Evolutionary conservation across 2,113 vertebrate genomes (phyloP), one percentile per base, ranked within the genome.

Genomic region (Fukomys damarensis): DNA sequence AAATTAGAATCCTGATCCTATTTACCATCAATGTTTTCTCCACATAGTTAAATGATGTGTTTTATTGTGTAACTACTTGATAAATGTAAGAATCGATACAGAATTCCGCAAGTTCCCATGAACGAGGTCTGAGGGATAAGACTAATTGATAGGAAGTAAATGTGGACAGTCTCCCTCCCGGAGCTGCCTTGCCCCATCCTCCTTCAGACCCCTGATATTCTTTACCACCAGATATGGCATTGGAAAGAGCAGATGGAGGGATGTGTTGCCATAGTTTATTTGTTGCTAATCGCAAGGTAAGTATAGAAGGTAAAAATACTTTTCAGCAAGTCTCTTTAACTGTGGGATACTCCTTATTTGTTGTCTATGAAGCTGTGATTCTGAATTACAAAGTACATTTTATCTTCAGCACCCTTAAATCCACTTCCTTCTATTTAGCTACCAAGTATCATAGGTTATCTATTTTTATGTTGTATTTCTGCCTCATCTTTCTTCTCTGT

Each of bases 221-320:
- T 96, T 94, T 95, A 80, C 72, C n/a, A 77, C 74, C 89, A 97
- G 89, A 81, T 77, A 49, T 81, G 38, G 93, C 83, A 77, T 5
- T 83, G 86, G 74, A 84, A 95, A 95, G 63, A 96, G 54, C 83
- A 87, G 65, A 65, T 70, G 61, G 93, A 96, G 49, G 81, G 38
- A 43, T 84, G 79, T 80, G 49, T 89, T 94, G 35, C 49, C 94
- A 65, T 96, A 89, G 82, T 95, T 94, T 96, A 65, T 93, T 96
- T 96, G 59, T 94, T 97, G 43, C 80, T 95, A 38, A 93, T 56
- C 91, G 4, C 89, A 63, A 97, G 89, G 41, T 96, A 94, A 90
- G 52, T 91, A 86, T 46, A 87, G 56, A 35, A 96, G 89, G 68
- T 86, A 86, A 97, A 95, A 68, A 28, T 79, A 54, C 41, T 95